Base-by-base conservation (phyloP, 2,113 vertebrate genomes). In the Dinomys branickii region DNA sequence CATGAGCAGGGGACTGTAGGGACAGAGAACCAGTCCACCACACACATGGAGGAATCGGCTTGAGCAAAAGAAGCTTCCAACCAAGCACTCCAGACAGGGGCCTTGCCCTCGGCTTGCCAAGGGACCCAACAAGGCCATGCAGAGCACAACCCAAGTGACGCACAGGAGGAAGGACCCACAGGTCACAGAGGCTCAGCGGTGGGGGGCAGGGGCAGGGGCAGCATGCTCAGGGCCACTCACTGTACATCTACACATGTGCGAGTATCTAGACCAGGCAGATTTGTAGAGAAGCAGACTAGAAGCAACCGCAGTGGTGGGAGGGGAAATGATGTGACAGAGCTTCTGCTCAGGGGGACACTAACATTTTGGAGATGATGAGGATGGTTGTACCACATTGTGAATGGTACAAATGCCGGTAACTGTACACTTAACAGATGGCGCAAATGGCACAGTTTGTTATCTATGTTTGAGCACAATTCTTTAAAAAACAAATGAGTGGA, bases 201-300 rank as follows among this genome's bases (percentile, higher is more conserved):
- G 33, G 33, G 35, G 56, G 5, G 6, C n/a, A 26, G 0, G 24
- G n/a, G 2, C 9, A 26, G 5, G 58, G n/a, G 14, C 19, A 41
- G 20, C 0, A 28, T 38, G 63, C 81, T 17, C 28, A 24, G 69
- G 69, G 28, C 24, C 33, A 89, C 83, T 2, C 17, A 1, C 0
- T 17, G 0, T 20, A 19, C 6, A 17, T 14, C 5, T 59, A 52
- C 50, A 67, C 0, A 0, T 1, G 0, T 8, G 12, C 0, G 4
- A 50, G 22, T 12, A 19, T 12, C 63, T 20, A 35, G 35, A 44
- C 38, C 0, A 41, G 44, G 65, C 28, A 52, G 28, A 28, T 26
- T 61, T 30, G 19, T 0, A 24, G 59, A 41, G 38, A 33, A 33
- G 16, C 47, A 52, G 44, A 41, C 16, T 4, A 28, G 77, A 81